Conservation (phyloP, 2,797 vertebrate species). For the Mormyrus hasselquistii region DNA sequence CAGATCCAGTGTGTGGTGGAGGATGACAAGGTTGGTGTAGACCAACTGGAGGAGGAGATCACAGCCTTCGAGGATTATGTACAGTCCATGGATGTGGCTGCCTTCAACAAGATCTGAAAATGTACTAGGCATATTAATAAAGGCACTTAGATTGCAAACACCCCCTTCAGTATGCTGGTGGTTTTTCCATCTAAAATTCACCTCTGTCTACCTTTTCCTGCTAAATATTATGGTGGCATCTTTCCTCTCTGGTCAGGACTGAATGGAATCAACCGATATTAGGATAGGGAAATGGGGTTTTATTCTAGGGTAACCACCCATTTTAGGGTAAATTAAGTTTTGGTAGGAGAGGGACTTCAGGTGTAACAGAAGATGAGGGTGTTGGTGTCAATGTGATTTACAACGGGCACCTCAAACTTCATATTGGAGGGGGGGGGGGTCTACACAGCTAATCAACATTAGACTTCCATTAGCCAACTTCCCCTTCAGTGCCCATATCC, state of each 20-base stretch:
- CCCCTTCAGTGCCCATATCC: not conserved
- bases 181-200: not conserved
- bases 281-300: not conserved
- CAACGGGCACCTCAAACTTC: not conserved
- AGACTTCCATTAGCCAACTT: not conserved
- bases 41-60: conserved; percentile 87
- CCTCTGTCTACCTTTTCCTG: not conserved
- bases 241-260: not conserved
- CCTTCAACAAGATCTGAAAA: conserved; percentile 93
- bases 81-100: conserved; percentile 95
- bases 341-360: not conserved
- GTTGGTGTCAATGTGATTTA: not conserved
- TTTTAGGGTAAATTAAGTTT: not conserved
- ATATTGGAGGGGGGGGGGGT: not conserved
- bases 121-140: conserved; percentile 15
- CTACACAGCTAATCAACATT: not conserved
- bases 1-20: conserved; percentile 94
- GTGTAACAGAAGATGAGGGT: not conserved
- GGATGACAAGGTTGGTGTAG: conserved; percentile 95
- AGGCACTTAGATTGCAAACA: conserved; percentile 8
- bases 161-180: not conserved
- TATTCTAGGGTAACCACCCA: not conserved
- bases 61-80: conserved; percentile 89
- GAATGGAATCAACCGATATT: not conserved
- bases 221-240: not conserved